A percentile compares a stretch with the other conserved stretches of the same genome.
Conservation (phyloP, 2,113 vertebrate genomes). For the Corythaeola cristata region DNA sequence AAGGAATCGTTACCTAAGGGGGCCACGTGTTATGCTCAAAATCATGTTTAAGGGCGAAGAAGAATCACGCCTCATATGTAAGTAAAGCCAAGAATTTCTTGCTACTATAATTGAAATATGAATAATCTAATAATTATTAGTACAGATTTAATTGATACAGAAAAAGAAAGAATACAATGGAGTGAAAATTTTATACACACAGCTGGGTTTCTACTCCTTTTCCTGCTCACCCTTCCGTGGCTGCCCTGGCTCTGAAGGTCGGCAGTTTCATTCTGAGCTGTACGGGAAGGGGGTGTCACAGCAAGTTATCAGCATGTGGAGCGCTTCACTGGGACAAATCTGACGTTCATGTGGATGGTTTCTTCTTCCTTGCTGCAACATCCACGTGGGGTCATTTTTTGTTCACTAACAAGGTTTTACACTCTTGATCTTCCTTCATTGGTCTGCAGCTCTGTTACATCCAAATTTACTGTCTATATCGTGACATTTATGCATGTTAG, state of each 20-base stretch:
- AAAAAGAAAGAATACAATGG: background rate
- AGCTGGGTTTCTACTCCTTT: background rate
- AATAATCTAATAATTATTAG: background rate
- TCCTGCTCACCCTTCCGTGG: background rate
- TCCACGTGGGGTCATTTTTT: background rate
- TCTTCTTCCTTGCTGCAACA: background rate
- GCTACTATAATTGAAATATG: background rate
- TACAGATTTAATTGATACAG: background rate
- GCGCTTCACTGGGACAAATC: background rate
- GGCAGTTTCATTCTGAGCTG: background rate
- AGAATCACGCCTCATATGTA: rapidly evolving
- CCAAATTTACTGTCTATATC: background rate
- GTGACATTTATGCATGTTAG: background rate
- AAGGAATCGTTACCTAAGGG: background rate
- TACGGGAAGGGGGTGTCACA: rapidly evolving
- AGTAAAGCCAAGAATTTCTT: background rate
- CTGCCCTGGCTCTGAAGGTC: background rate
- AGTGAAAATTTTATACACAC: background rate
- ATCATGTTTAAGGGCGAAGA: background rate
- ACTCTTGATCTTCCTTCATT: background rate
- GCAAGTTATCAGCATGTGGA: background rate
- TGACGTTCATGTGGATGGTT: background rate
- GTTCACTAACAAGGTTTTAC: background rate
- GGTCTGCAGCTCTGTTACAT: background rate
- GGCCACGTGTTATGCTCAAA: rapidly evolving